Evolutionary conservation across 2,888 invertebrate genomes (phyloP), one percentile per base, ranked within the genome.

Genomic region (Cosmopolites sordidus): DNA sequence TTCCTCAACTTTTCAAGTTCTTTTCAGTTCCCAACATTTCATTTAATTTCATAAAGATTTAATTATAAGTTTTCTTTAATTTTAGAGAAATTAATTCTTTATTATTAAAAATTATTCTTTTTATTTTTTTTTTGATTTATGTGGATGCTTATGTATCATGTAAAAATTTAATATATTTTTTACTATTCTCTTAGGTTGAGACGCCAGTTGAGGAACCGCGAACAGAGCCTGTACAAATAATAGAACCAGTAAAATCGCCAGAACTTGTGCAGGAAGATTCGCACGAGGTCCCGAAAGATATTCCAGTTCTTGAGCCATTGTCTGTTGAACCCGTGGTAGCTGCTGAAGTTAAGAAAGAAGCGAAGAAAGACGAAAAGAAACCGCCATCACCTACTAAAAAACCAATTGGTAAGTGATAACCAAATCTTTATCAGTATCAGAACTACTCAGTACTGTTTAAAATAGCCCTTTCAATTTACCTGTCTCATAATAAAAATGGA

Each of bases 331-430:
- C 59, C 2, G 42, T 51, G 18, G 27, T 51, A 41, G 17, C 54
- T 9, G 40, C 38, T 40, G 54, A 53, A 45, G 33, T 43, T 5
- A 48, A 51, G 29, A 43, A 45, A 18, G 27, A 53, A 39, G 44
- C 22, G 14, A 45, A 47, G 17, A 45, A 64, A 52, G 60, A 60
- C 51, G 54, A 63, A 52, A 63, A 59, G 50, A 63, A 60, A 53
- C 52, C 52, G 11, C 41, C 57, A 48, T 43, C 58, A 3, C 37
- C 48, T 9, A 43, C 53, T 15, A 54, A 58, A 41, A 54, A 52
- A 49, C 49, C 57, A 14, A 37, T 48, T 29, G 46, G 58, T 48
- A 22, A 43, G 22, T 48, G 8, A 22, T 5, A 22, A n/a, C n/a
- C n/a, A n/a, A n/a, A n/a, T n/a, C n/a, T n/a, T n/a, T n/a, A n/a